phyloP scores from a whole-genome alignment of 1,140 invertebrate species.

The Bombus ignitus region DNA sequence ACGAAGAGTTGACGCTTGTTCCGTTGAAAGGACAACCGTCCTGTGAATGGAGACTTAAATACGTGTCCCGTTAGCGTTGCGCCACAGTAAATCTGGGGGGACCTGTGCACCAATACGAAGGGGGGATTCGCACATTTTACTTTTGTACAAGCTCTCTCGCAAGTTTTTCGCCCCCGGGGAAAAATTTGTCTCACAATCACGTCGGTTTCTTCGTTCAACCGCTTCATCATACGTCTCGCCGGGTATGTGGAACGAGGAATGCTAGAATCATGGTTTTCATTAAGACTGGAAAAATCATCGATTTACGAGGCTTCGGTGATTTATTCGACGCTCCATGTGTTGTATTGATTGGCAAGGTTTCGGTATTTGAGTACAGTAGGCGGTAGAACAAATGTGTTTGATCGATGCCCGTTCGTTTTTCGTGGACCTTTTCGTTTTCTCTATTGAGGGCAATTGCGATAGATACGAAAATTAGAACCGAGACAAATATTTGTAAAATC shows the following conservation, averaged over 20 bases:
- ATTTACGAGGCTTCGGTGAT: neutral
- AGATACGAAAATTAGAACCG: neutral
- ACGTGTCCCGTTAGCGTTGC: conserved; percentile 56
- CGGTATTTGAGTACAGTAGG: too few relatives aligned
- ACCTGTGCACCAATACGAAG: neutral
- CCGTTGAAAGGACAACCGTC: conserved; percentile 58
- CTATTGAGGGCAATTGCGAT: neutral
- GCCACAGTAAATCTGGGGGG: conserved; percentile 35
- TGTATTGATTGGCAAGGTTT: neutral
- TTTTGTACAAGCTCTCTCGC: neutral
- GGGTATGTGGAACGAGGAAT: conserved; percentile 27
- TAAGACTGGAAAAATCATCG: neutral
- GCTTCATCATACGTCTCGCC: conserved; percentile 11
- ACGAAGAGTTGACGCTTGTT: conserved; percentile 53
- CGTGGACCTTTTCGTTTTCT: neutral
- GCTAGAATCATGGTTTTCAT: conserved; percentile 25
- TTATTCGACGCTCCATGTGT: neutral
- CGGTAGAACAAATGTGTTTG: neutral
- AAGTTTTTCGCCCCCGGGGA: neutral
- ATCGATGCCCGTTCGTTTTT: neutral
- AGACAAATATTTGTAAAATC: too few relatives aligned
- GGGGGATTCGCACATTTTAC: conserved; percentile 16
- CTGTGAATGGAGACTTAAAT: conserved; percentile 65
- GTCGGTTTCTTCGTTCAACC: neutral
- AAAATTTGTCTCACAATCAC: conserved; percentile 19